Percentiles rank a stretch among this genome's conserved stretches.
Evolutionary conservation across 2,113 vertebrate genomes (phyloP).

Genomic region (Gavialis gangeticus): DNA sequence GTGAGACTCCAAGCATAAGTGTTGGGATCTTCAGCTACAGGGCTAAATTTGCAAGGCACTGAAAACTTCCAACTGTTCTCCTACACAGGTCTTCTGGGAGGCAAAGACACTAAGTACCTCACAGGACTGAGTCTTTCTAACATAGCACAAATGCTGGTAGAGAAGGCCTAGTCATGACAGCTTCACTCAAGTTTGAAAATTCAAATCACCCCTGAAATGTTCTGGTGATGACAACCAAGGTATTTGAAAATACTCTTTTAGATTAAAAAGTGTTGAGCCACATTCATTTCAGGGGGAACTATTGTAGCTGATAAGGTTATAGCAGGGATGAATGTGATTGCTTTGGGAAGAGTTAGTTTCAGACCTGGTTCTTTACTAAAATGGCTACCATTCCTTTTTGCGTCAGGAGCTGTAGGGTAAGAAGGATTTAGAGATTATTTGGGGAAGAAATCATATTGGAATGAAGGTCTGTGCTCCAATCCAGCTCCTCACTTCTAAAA

Average conservation of each 20-base stretch:
- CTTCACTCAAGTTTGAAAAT: background rate
- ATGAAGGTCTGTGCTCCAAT: background rate
- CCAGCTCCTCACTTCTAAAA: background rate
- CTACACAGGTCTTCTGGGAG: background rate
- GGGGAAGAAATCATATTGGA: slow-evolving; percentile 16
- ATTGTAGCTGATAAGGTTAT: slow-evolving; percentile 46
- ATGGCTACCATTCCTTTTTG: background rate
- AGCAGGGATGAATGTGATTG: slow-evolving; percentile 15
- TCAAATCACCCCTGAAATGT: background rate
- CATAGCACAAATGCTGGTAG: background rate
- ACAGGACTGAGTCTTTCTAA: background rate
- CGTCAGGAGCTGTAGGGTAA: background rate
- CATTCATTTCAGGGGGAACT: slow-evolving; percentile 49
- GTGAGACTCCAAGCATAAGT: background rate
- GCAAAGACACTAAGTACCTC: background rate
- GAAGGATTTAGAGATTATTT: background rate
- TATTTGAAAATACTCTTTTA: background rate
- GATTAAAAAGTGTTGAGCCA: slow-evolving; percentile 20
- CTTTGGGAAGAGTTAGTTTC: slow-evolving; percentile 19
- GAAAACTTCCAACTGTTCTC: background rate
- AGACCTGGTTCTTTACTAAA: background rate
- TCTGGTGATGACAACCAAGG: background rate
- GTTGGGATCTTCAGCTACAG: background rate
- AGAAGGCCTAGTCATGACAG: background rate
- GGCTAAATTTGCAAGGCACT: background rate